Evolutionary conservation across 2,888 invertebrate genomes (phyloP).

Genomic region (Scaptomyza flava): DNA sequence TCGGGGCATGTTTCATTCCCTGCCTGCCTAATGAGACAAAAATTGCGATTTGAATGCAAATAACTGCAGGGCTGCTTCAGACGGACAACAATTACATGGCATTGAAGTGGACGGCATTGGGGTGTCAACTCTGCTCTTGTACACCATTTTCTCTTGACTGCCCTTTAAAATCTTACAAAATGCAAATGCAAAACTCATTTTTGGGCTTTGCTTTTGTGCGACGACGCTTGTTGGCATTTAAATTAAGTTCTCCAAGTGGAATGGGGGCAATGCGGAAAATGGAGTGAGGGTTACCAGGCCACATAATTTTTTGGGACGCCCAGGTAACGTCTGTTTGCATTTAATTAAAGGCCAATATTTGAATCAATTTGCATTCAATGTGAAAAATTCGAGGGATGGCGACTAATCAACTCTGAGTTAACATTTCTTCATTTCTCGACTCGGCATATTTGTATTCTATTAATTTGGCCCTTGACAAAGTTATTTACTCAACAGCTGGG

Average conservation of each 20-base stretch:
- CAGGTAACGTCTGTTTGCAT: slow-evolving; percentile 67
- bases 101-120: slow-evolving; percentile 39
- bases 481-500: slow-evolving; percentile 40
- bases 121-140: slow-evolving; percentile 18
- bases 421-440: slow-evolving; percentile 40
- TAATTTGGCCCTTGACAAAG: slow-evolving; percentile 59
- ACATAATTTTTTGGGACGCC: slow-evolving; percentile 33
- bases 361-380: slow-evolving; percentile 76
- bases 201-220: slow-evolving; percentile 44
- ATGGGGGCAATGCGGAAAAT: neutral
- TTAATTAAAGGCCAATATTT: slow-evolving; percentile 78
- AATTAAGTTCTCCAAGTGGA: slow-evolving; percentile 62
- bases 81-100: slow-evolving; percentile 73
- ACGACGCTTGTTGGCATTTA: slow-evolving; percentile 58
- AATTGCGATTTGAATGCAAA: slow-evolving; percentile 81
- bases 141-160: slow-evolving; percentile 55
- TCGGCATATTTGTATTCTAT: slow-evolving; percentile 69
- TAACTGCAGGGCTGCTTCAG: slow-evolving; percentile 76
- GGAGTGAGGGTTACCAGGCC: neutral
- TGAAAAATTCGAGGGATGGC: slow-evolving; percentile 65
- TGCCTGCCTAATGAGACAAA: slow-evolving; percentile 72
- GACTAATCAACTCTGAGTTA: slow-evolving; percentile 68
- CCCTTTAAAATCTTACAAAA: slow-evolving; percentile 68
- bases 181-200: slow-evolving; percentile 60
- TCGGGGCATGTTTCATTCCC: slow-evolving; percentile 42